Evolutionary conservation across 2,888 invertebrate genomes (phyloP), one percentile per base, ranked within the genome.

Genomic region (Cancer borealis): DNA sequence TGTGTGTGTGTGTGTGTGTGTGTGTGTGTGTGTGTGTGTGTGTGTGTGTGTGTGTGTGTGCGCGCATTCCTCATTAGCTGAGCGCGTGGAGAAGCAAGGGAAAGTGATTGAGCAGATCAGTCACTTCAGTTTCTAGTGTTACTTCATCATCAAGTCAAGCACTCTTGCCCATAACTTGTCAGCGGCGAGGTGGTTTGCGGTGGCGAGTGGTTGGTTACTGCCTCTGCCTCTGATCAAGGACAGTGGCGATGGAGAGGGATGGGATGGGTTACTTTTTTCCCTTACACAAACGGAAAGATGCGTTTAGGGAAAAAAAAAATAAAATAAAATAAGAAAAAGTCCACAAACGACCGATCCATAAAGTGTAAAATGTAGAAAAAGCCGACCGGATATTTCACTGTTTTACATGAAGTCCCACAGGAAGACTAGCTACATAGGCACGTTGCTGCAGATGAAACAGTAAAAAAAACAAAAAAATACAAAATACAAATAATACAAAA

Each of bases 1-100:
- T 88, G 88, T 88, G 88, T 88, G 88, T 88, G 88, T 88, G 88
- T 88, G 88, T 88, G 88, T 88, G 88, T 88, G 73, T 73, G 73
- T 73, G 73, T 73, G 73, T 73, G 73, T 73, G 26, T 73, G 88
- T 88, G 88, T 88, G 88, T 88, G 88, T 88, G 88, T 88, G 88
- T 88, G 88, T 88, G 88, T 88, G 88, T 88, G 88, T 88, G 88
- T 88, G 45, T 88, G 88, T 39, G 88, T 39, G 88, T 39, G 88
- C 5, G 39, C 4, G 39, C 54, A 54, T 54, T 54, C 54, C 54
- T 54, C 54, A 17, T 54, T 54, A 54, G 17, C 54, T 54, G 54
- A 12, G 14, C 54, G 14, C 8, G 39, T 30, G 45, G 14, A 66
- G 66, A 66, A 66, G n/a, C 66, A 66, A 66, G 66, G n/a, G 66